Evolutionary conservation across 2,797 vertebrate species (phyloP), one percentile per base, ranked within the genome.

Genomic region (Anguilla megastoma): DNA sequence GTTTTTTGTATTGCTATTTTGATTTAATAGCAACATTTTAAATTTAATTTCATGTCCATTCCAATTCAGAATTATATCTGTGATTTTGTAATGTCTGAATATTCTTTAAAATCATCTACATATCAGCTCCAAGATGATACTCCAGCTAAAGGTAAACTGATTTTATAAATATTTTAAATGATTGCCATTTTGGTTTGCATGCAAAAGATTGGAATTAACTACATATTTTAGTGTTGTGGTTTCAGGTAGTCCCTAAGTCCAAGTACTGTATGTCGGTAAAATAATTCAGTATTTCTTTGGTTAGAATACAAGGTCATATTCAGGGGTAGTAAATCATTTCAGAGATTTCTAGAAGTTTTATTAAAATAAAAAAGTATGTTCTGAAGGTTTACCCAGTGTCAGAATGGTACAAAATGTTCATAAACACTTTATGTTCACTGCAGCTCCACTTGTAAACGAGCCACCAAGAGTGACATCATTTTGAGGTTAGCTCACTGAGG

Each of bases 11-110:
- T 36, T 14, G 4, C 16, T 16, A 76, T 36, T 50, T 48, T 82
- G 33, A 71, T 88, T 84, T 60, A 54, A 84, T 58, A 66, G 24
- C 16, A 52, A 88, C 60, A 85, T 88, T 85, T 80, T 84, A 41
- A 33, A 88, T 88, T 85, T 88, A 30, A n/a, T 88, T 85, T 88
- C 50, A 88, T 88, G 30, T 83, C 84, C 18, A 27, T 85, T 88
- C 36, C 87, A 33, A 52, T 74, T n/a, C 3, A 4, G 1, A n/a
- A 82, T 82, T n/a, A 82, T 82, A 24, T 82, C 21, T 82, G 8
- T 24, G 41, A 21, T 79, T 36, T 16, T 79, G 74, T 82, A 45
- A 24, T n/a, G 24, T 82, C 27, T 82, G 74, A n/a, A 50, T 50
- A 82, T 50, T 80, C 76, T 45, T 21, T 82, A 7, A 48, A n/a